Evolutionary conservation across 2,113 vertebrate genomes (phyloP), one percentile per base, ranked within the genome.

Genomic region (Dissostichus mawsoni): DNA sequence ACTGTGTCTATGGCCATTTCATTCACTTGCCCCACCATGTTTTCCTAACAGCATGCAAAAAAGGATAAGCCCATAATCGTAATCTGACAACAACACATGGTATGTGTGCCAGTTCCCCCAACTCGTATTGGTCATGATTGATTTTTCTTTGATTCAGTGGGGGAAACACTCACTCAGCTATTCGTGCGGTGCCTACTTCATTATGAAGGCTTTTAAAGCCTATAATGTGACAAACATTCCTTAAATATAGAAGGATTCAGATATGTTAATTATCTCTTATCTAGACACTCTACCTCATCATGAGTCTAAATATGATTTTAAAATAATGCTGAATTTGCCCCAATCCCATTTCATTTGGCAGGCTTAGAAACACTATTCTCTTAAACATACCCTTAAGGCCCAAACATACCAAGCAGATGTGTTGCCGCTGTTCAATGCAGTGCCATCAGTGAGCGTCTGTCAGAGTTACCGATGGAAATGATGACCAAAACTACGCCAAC

Each of bases 31-130:
- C 9, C 2, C 45, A 51, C 53, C 17, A 13, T 61, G 53, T 29
- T 29, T 61, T 61, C 70, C 59, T 71, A 73, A 79, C 53, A 45
- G 23, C 36, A 71, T 65, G 45, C 66, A 73, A 66, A 61, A 58
- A 47, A 48, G 45, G 71, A 76, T 81, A 59, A 86, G 45, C 70
- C 18, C 64, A 33, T 74, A 69, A 79, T 55, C 9, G 3, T 77
- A 77, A 84, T 84, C 81, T 45, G 81, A 87, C 71, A 82, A 81
- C 64, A 82, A 61, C 69, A 76, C 68, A 78, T 63, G 76, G 72
- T 20, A 41, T 55, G 61, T 82, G 76, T 65, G 20, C 55, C 61
- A 74, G 23, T 53, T 68, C 71, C 20, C 58, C 51, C 23, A 44
- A 51, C 36, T 67, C 56, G 4, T 33, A 69, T 80, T 78, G 81